Base-by-base conservation (phyloP, 2,113 vertebrate genomes). In the Peucedramus taeniatus region DNA sequence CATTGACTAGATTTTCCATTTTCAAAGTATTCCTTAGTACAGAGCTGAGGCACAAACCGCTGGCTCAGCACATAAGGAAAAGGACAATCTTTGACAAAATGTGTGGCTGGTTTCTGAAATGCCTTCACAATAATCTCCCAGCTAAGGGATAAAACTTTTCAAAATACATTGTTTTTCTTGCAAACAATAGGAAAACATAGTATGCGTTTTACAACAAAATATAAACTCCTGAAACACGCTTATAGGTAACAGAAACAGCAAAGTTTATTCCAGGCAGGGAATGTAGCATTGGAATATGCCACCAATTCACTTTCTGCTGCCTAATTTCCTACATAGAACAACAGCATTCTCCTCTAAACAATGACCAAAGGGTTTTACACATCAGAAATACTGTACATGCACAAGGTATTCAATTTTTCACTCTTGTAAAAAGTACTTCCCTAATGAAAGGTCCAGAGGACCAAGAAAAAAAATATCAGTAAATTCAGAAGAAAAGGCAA, bases 1-100 rank as follows among this genome's bases (percentile, higher is more conserved):
- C 71, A 60, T 40, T 88, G 85, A 90, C 44, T 11, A 80, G 33
- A 45, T 88, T 92, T 95, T 88, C 66, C 51, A 51, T 59, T 94
- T 91, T 80, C 42, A n/a, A 88, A 83, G 59, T 88, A 81, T 13
- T 80, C 47, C 66, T 66, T 56, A 88, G 47, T 26, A 90, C 0
- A 0, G 24, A 83, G 54, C 39, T 0, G 1, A 85, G 45, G 85
- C 26, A 84, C 37, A 79, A 83, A 80, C 40, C 0, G 1, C 63
- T 59, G 66, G 59, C 24, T 61, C 77, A 90, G 50, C 63, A 66
- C 3, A 0, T 23, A 64, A 78, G 30, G 82, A 81, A 66, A 87
- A 50, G 37, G 50, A 82, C 47, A 53, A 13, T 8, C n/a, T 51
- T 53, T n/a, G 42, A 61, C 31, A 54, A 92, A 81, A 86, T 0